Conservation (phyloP, 2,888 invertebrate genomes). For the Aspidapion aeneum region DNA sequence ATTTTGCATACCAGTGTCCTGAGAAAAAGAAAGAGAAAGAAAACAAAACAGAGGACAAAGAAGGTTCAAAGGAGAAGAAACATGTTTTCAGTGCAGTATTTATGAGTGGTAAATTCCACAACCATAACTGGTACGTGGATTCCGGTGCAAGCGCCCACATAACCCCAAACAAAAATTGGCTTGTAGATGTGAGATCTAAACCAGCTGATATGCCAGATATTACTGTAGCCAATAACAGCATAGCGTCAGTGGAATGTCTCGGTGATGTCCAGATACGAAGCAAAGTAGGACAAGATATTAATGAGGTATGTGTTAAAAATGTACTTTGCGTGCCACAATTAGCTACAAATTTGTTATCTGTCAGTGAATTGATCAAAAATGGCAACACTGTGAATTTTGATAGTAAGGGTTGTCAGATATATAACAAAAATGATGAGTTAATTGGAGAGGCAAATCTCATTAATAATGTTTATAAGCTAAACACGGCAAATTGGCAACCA, state of each 20-base stretch:
- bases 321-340: too few relatives aligned
- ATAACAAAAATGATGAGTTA: too few relatives aligned
- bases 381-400: too few relatives aligned
- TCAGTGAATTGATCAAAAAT: too few relatives aligned
- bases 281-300: background rate
- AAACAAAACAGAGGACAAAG: background rate
- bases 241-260: slow-evolving; percentile 3
- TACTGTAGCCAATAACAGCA: slow-evolving; percentile 6
- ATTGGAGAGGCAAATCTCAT: too few relatives aligned
- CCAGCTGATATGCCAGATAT: slow-evolving; percentile 10
- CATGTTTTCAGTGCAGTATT: slow-evolving; percentile 8
- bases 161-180: background rate
- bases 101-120: slow-evolving; percentile 10
- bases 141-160: slow-evolving; percentile 11
- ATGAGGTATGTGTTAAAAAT: too few relatives aligned
- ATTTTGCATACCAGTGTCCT: slow-evolving; percentile 12
- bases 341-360: too few relatives aligned
- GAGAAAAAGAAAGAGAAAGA: background rate
- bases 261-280: slow-evolving; percentile 5
- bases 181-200: slow-evolving; percentile 12
- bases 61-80: background rate
- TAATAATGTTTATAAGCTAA: too few relatives aligned
- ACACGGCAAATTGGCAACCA: too few relatives aligned
- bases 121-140: slow-evolving; percentile 12
- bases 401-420: too few relatives aligned